These are phyloP conservation scores for Colius striatus DNA, from an alignment of 2,113 vertebrate genomes.

Conservation along the genomic window DNA sequence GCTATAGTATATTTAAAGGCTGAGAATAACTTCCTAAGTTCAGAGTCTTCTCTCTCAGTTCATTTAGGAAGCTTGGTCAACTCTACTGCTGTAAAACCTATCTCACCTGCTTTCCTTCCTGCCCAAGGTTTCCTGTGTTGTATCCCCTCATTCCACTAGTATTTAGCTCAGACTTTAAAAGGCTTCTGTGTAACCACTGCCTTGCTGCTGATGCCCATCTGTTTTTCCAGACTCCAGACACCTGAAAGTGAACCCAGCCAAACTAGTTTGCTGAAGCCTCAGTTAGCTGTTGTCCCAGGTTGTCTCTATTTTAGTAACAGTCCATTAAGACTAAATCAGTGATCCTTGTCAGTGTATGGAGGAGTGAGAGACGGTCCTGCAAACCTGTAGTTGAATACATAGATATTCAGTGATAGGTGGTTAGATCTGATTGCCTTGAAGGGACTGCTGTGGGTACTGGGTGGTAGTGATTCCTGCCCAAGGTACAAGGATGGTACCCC, in stretches of 20 bases:
- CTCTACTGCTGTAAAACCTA: neutral
- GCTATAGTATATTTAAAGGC: neutral
- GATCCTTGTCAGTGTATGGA: neutral
- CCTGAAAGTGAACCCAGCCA: slow-evolving; percentile 35
- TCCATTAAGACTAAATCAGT: neutral
- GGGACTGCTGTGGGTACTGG: neutral
- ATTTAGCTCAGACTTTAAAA: neutral
- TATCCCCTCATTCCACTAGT: neutral
- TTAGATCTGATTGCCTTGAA: neutral
- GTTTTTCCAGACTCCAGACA: neutral
- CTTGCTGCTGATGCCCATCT: neutral
- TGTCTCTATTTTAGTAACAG: slow-evolving; percentile 25
- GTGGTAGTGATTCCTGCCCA: neutral
- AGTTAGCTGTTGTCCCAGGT: neutral
- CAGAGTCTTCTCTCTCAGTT: neutral
- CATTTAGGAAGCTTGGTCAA: neutral
- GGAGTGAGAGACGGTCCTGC: neutral
- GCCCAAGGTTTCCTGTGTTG: neutral
- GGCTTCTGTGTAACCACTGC: neutral
- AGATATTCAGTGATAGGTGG: neutral
- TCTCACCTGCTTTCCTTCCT: neutral
- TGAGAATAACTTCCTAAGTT: neutral
- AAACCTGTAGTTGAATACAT: neutral
- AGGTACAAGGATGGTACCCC: neutral
- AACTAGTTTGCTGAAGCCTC: slow-evolving; percentile 10